Base-by-base conservation (phyloP, 2,888 invertebrate species). In the Leucania comma region DNA sequence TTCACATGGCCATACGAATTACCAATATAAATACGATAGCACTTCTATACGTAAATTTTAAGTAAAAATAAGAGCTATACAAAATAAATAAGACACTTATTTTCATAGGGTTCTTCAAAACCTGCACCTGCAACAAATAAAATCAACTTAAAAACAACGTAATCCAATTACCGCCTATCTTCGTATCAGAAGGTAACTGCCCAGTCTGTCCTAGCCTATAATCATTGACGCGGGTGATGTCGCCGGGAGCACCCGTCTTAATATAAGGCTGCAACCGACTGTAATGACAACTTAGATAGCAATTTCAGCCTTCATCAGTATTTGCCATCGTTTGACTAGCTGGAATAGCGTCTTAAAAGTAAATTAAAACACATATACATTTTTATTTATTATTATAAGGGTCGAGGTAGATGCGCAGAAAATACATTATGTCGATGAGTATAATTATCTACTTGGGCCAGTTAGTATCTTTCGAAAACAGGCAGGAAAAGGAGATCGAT, bases 221-320 rank as follows among this genome's bases (percentile, higher is more conserved):
- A 72, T 72, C 66, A 59, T 9, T 17, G 51, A 46, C 24, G 58
- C 51, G 53, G 32, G 65, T 26, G 29, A 65, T 29, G 58, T 54
- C 53, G 29, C 73, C 72, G 48, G 38, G n/a, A 72, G 58, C 64
- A 35, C 51, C 17, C 24, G 10, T 46, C 61, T 26, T 38, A 68
- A 62, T 67, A 59, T 60, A 50, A 60, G 50, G 35, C 20, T 64
- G 35, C 71, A 76, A 35, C 48, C 54, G 9, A 54, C 71, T 38
- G 42, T 65, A 48, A 71, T 50, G 32, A 58, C 61, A 62, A 76
- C 71, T 71, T 65, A 71, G 64, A 6, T 35, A 17, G 60, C 48
- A 76, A 76, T 76, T 75, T 58, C 42, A 62, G 50, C 42, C 64
- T 12, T 58, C 53, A 50, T 50, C 57, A 26, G 48, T 32, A 53